Percentiles rank a stretch among this genome's conserved stretches.
Evolutionary conservation across 2,797 vertebrate genomes (phyloP).

Genomic region (Melopsittacus undulatus): DNA sequence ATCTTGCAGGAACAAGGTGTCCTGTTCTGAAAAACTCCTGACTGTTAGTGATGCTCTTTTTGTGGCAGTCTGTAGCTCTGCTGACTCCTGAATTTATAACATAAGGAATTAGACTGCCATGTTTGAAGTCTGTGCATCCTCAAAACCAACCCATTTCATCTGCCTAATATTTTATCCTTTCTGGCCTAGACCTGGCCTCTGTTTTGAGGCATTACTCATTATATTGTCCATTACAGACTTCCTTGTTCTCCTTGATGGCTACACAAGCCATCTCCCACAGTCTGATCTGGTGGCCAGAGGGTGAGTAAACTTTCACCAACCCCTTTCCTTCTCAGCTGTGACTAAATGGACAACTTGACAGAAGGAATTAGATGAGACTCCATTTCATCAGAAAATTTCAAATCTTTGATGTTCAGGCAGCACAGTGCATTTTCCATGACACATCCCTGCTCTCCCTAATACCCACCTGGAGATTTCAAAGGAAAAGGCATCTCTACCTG

Average conservation of each 20-base stretch:
- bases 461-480: background rate
- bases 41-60: background rate
- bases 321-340: background rate
- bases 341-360: slow-evolving; percentile 40
- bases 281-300: slow-evolving; percentile 38
- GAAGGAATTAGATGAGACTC: slow-evolving; percentile 38
- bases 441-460: background rate
- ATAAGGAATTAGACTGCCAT: background rate
- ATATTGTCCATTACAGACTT: background rate
- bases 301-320: slow-evolving; percentile 1
- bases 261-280: background rate
- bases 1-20: slow-evolving; percentile 62
- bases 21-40: slow-evolving; percentile 33
- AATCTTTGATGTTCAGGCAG: slow-evolving; percentile 34
- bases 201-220: background rate
- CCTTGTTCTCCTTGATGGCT: background rate
- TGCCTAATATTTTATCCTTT: background rate
- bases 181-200: background rate
- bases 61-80: slow-evolving; percentile 6
- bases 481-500: background rate
- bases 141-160: background rate
- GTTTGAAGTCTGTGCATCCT: background rate
- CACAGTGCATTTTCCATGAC: background rate
- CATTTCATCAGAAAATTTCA: slow-evolving; percentile 58
- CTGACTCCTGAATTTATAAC: slow-evolving; percentile 6